These are phyloP conservation scores for Drosophila pruinosa DNA, from an alignment of 1,140 invertebrate genomes.

Conservation along the genomic window DNA sequence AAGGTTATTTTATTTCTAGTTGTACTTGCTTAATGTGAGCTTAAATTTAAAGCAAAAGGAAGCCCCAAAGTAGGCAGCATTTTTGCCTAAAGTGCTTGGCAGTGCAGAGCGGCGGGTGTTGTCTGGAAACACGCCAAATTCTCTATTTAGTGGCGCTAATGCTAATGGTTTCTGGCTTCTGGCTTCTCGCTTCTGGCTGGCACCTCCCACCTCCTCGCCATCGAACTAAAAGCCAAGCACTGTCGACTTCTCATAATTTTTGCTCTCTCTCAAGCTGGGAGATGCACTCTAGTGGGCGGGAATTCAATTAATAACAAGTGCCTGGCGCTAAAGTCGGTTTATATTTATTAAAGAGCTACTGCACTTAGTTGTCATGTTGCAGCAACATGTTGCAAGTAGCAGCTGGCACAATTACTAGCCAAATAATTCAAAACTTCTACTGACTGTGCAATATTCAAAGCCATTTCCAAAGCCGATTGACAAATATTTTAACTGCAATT, in stretches of 20 bases:
- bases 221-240: slow-evolving; percentile 10
- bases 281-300: slow-evolving; percentile 29
- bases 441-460: slow-evolving; percentile 7
- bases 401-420: slow-evolving; percentile 26
- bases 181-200: not conserved
- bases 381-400: slow-evolving; percentile 35
- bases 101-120: slow-evolving; percentile 55
- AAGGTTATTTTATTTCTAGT: not conserved
- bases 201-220: not conserved
- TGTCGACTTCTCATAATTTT: slow-evolving; percentile 17
- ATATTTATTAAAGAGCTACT: not conserved
- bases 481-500: slow-evolving; percentile 59
- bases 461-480: slow-evolving; percentile 19
- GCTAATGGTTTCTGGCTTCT: slow-evolving; percentile 66
- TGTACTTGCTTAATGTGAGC: not conserved
- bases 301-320: slow-evolving; percentile 15
- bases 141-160: slow-evolving; percentile 66
- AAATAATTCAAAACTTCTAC: slow-evolving; percentile 58
- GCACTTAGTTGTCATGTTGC: not conserved
- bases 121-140: slow-evolving; percentile 58
- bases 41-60: not conserved
- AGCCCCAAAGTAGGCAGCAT: slow-evolving; percentile 15
- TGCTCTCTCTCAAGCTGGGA: not conserved
- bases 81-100: slow-evolving; percentile 48
- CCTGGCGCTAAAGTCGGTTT: not conserved